phyloP scores from a whole-genome alignment of 1,140 invertebrate species.

The Pemphigus obesinymphae region DNA sequence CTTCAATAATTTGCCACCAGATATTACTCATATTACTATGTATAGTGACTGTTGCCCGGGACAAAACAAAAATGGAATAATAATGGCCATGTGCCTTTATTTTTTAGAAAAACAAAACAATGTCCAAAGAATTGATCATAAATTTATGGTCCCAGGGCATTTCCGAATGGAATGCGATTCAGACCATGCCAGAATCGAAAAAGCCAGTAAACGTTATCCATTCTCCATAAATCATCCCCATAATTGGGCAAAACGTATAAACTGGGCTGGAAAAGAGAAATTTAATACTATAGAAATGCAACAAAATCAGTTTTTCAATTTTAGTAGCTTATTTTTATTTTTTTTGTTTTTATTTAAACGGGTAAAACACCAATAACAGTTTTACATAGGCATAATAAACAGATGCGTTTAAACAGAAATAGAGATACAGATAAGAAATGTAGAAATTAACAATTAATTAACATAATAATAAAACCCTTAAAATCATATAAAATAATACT shows the following conservation, averaged over 20 bases:
- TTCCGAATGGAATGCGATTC: slow-evolving; percentile 19
- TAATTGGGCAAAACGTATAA: neutral
- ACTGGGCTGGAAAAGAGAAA: slow-evolving; percentile 9
- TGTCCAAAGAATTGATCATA: slow-evolving; percentile 12
- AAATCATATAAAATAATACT: no score
- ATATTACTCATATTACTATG: neutral
- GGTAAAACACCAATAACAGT: no score
- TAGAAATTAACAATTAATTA: no score
- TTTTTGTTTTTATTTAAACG: no score
- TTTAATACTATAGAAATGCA: neutral
- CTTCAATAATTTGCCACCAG: slow-evolving; percentile 4
- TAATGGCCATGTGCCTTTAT: neutral
- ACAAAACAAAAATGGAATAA: slow-evolving; percentile 40
- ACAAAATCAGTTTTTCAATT: slow-evolving; percentile 15
- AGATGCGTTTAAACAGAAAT: no score
- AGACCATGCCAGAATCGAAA: slow-evolving; percentile 28
- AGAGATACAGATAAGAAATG: no score
- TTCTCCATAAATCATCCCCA: slow-evolving; percentile 15
- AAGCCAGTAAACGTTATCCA: neutral
- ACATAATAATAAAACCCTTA: no score
- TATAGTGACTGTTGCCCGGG: slow-evolving; percentile 36
- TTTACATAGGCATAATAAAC: no score
- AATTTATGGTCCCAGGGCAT: slow-evolving; percentile 5
- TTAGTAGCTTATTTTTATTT: neutral
- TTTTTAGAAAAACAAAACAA: neutral